Conservation (phyloP, 2,113 vertebrate species). For the Eolophus roseicapilla region DNA sequence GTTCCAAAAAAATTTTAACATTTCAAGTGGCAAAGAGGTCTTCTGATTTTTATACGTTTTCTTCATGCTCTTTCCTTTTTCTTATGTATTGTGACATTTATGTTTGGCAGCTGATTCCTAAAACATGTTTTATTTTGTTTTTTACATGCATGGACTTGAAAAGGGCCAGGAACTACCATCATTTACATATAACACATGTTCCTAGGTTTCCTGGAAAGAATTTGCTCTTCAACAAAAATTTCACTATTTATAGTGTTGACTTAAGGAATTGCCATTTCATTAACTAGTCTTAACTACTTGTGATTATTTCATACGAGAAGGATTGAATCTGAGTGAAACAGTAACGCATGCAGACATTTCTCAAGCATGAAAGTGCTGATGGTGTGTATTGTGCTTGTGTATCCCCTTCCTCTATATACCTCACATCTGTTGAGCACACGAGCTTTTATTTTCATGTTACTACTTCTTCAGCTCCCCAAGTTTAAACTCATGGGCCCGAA, state of each 20-base stretch:
- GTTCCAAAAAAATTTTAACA: not conserved
- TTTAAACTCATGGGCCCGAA: not conserved
- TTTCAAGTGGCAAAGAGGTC: not conserved
- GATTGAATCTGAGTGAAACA: not conserved
- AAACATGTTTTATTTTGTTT: not conserved
- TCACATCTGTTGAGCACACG: not conserved
- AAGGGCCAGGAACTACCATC: constrained; percentile 18
- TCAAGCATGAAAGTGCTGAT: constrained; percentile 15
- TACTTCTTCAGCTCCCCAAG: not conserved
- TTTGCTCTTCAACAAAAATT: not conserved
- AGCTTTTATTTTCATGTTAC: not conserved
- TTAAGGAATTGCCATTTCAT: not conserved
- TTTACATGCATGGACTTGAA: constrained; percentile 65
- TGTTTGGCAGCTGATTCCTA: not conserved
- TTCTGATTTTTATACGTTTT: constrained; percentile 22
- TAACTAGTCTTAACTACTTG: not conserved
- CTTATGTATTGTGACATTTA: constrained; percentile 15
- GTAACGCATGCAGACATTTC: not conserved
- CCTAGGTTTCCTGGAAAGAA: constrained; percentile 8
- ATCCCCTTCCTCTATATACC: not conserved
- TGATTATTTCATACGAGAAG: not conserved
- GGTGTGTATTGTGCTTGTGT: not conserved
- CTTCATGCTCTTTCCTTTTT: constrained; percentile 4
- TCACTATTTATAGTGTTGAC: not conserved
- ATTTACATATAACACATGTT: constrained; percentile 33